phyloP scores from a whole-genome alignment of 1,140 invertebrate species.

The Papilio polytes region DNA sequence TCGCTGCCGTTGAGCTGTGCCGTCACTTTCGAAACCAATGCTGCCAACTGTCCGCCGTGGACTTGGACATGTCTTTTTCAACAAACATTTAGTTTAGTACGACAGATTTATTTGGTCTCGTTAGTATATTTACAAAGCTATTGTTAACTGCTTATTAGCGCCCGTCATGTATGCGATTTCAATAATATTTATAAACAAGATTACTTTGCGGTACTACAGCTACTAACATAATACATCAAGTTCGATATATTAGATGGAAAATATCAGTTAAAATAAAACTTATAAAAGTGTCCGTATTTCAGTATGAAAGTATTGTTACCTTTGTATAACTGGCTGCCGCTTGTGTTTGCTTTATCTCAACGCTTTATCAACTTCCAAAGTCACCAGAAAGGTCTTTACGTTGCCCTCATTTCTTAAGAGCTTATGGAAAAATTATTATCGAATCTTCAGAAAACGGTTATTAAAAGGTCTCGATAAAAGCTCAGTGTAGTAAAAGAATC shows the following conservation, averaged over 20 bases:
- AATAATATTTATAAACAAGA: too few species aligned
- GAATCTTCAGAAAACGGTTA: not conserved
- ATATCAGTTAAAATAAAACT: too few species aligned
- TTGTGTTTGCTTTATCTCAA: conserved; percentile 29
- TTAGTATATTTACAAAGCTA: too few species aligned
- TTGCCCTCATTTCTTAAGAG: conserved; percentile 12
- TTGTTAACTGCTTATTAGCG: too few species aligned
- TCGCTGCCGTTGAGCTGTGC: conserved; percentile 35
- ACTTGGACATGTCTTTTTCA: conserved; percentile 30
- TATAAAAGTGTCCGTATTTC: not conserved
- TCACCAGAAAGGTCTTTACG: not conserved
- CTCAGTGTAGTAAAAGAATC: not conserved
- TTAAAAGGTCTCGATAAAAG: not conserved
- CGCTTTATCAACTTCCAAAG: conserved; percentile 27
- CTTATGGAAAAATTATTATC: conserved; percentile 23
- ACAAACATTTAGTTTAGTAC: not conserved
- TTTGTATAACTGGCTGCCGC: not conserved
- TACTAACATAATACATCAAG: too few species aligned
- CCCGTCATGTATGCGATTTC: too few species aligned
- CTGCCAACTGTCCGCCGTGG: conserved; percentile 16
- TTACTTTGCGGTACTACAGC: too few species aligned
- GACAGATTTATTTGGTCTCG: too few species aligned
- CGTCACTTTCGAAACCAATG: conserved; percentile 35
- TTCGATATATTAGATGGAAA: too few species aligned
- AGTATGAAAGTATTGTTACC: not conserved